Base-by-base conservation (phyloP, 1,140 invertebrate genomes). In the Colletes latitarsis region DNA sequence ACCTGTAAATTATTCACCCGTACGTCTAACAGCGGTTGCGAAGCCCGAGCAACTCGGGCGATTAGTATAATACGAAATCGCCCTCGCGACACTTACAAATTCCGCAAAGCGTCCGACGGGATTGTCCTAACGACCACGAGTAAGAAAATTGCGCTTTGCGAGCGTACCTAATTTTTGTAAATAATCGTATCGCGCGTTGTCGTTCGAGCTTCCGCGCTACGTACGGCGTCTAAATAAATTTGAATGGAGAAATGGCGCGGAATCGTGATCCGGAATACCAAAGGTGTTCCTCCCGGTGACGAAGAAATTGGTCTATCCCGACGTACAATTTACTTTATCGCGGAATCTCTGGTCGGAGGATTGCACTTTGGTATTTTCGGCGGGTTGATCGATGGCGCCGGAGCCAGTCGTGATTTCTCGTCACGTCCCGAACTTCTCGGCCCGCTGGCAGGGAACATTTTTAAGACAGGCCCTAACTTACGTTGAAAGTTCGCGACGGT, bases 401-500 rank as follows among this genome's bases (percentile, higher is more conserved):
- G 53, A 55, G 17, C 53, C 30, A 46, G 57, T 55, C 53, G 74
- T 63, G 77, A 81, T 87, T 88, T 87, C 85, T 87, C 79, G 62
- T 82, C 75, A 78, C 82, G 82, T 82, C 46, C 46, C 30, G 52
- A 84, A 79, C 58, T 81, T 83, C 58, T 53, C 78, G 52, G 62
- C 70, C n/a, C 41, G 75, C 53, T 71, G 41, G 30, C 71, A 53
- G 46, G 60, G 72, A 80, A 63, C 69, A 74, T 83, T 88, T 84
- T 84, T 82, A 76, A 88, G 84, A 82, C 77, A 71, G 46, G 68
- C 60, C 39, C 21, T 70, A 78, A 86, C 70, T 82, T 84, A 86
- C 81, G 82, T 64, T n/a, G 10, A 81, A 88, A 82, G 77, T 84
- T 88, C 39, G 9, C 58, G 39, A 9, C 52, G 53, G 19, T 19